phyloP scores from a whole-genome alignment of 2,888 invertebrate genomes.

The Drosophila stalkeri region DNA sequence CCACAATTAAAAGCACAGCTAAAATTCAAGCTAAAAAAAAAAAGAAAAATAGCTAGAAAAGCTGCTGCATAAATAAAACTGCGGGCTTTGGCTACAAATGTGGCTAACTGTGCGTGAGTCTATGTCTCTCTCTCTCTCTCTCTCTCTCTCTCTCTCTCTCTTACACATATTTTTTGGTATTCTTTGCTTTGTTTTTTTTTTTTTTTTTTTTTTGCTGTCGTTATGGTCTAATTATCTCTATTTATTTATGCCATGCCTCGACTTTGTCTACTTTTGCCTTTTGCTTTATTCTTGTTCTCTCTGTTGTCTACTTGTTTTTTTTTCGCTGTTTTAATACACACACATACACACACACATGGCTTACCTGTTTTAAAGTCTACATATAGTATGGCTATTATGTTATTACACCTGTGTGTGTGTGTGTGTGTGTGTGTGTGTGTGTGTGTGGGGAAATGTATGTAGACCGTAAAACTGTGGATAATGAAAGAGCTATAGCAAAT shows the following conservation, averaged over 20 bases:
- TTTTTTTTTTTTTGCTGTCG: conserved; percentile 65
- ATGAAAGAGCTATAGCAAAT: conserved; percentile 46
- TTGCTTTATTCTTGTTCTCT: conserved; percentile 14
- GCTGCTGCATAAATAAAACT: conserved; percentile 29
- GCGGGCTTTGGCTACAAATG: conserved; percentile 43
- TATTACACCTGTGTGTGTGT: conserved; percentile 59
- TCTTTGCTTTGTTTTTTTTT: conserved; percentile 51
- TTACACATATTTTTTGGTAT: conserved; percentile 39
- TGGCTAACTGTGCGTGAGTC: conserved; percentile 16
- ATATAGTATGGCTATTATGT: conserved; percentile 70
- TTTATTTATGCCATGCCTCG: conserved; percentile 74
- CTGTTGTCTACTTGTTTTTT: conserved; percentile 23
- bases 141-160: too few species aligned
- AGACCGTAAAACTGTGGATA: conserved; percentile 80
- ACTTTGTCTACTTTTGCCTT: conserved; percentile 38
- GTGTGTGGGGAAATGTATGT: conserved; percentile 66
- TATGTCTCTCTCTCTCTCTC: too few species aligned
- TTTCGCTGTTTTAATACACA: conserved; percentile 38
- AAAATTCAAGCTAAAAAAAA: conserved; percentile 6
- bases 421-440: conserved; percentile 26
- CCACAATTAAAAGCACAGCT: conserved; percentile 46
- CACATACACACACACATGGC: conserved; percentile 18
- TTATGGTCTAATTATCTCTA: conserved; percentile 81
- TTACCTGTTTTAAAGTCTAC: conserved; percentile 69
- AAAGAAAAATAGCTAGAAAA: background rate